Percentiles rank a stretch among this genome's conserved stretches.
phyloP scores from a whole-genome alignment of 2,888 invertebrate genomes.

The Eretmocerus hayati region DNA sequence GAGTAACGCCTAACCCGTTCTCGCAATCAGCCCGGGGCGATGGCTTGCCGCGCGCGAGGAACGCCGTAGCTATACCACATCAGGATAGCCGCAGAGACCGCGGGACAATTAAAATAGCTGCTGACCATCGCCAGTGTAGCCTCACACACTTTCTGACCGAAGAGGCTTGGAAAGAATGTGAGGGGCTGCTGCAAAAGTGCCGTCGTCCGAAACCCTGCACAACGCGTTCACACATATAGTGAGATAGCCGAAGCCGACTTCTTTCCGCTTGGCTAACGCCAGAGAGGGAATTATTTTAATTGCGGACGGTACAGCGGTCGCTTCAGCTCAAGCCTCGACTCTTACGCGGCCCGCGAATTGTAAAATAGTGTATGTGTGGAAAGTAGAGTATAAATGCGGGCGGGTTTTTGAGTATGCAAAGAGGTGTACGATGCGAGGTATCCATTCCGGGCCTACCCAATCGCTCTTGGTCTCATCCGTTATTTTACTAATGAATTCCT shows the following conservation, averaged over 20 bases:
- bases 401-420: too few species aligned
- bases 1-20: constrained; percentile 8
- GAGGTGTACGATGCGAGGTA: too few species aligned
- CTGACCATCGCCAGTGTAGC: too few species aligned
- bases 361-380: too few species aligned
- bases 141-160: constrained; percentile 32
- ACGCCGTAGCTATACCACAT: constrained; percentile 23
- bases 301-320: constrained; percentile 35
- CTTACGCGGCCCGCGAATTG: neutral
- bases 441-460: too few species aligned
- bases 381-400: too few species aligned
- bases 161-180: constrained; percentile 21
- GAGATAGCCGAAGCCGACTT: constrained; percentile 41
- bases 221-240: too few species aligned
- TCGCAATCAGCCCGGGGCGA: constrained; percentile 16
- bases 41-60: constrained; percentile 22
- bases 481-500: constrained; percentile 6
- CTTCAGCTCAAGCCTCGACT: constrained; percentile 5
- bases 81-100: constrained; percentile 4
- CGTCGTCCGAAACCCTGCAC: constrained; percentile 11
- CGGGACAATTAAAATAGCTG: constrained; percentile 47
- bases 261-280: constrained; percentile 48
- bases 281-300: constrained; percentile 49
- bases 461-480: neutral
- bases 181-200: constrained; percentile 17